Percentiles rank a stretch among this genome's conserved stretches.
These are phyloP conservation scores for Dorcus hopei DNA, from an alignment of 2,888 invertebrate species.

Conservation along the genomic window DNA sequence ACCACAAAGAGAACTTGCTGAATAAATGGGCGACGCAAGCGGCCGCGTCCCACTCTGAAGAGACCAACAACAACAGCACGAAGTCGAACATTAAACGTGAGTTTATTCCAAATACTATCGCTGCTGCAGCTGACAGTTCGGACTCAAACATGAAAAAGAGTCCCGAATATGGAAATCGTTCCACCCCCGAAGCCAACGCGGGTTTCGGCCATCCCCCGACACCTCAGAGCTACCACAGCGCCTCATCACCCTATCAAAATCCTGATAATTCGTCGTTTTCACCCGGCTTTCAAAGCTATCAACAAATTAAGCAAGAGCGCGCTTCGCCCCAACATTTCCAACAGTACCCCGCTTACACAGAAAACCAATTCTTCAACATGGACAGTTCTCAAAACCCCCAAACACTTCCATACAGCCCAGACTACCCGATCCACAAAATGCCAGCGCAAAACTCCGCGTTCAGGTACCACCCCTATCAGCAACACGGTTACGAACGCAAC, in stretches of 20 bases:
- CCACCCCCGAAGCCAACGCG: conserved; percentile 57
- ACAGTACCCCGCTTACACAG: conserved; percentile 20
- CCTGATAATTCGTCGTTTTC: conserved; percentile 57
- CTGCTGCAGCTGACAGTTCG: conserved; percentile 73
- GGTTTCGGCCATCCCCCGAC: conserved; percentile 63
- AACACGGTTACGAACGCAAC: conserved; percentile 36
- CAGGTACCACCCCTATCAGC: conserved; percentile 47
- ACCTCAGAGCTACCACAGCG: conserved; percentile 64
- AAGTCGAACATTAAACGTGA: conserved; percentile 55
- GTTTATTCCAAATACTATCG: conserved; percentile 54
- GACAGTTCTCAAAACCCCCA: conserved; percentile 30
- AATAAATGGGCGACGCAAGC: conserved; percentile 68
- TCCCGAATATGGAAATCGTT: conserved; percentile 54
- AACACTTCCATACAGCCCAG: conserved; percentile 41
- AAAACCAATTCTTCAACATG: conserved; percentile 38
- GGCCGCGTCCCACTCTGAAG: conserved; percentile 37
- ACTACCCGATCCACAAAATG: conserved; percentile 40
- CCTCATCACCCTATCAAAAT: conserved; percentile 65
- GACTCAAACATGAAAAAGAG: conserved; percentile 64
- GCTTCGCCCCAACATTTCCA: conserved; percentile 46
- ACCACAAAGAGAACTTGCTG: conserved; percentile 74
- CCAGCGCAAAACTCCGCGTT: conserved; percentile 32
- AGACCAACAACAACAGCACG: conserved; percentile 62
- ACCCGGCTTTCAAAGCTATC: conserved; percentile 46
- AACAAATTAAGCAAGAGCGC: conserved; percentile 46